phyloP scores from a whole-genome alignment of 1,140 invertebrate species.

The Drosophila sulfurigaster region DNA sequence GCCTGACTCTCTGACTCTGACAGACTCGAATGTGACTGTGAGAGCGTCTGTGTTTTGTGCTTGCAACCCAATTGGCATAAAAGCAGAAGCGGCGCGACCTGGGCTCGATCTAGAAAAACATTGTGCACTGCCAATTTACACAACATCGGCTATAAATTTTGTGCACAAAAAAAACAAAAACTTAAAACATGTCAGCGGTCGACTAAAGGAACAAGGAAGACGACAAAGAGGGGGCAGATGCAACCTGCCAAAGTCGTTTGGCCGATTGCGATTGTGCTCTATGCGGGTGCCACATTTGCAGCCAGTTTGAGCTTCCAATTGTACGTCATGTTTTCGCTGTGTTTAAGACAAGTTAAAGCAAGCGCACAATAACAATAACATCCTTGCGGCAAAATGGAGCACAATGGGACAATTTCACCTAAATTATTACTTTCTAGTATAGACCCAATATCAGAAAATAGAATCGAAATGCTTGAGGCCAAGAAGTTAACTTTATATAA shows the following conservation, averaged over 20 bases:
- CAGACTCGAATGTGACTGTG: background rate
- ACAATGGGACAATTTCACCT: slow-evolving; percentile 42
- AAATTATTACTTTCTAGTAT: no score
- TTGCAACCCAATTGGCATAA: slow-evolving; percentile 65
- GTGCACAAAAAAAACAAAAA: slow-evolving; percentile 28
- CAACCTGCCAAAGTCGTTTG: slow-evolving; percentile 37
- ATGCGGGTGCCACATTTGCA: slow-evolving; percentile 62
- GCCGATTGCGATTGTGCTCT: slow-evolving; percentile 47
- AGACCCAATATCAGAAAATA: no score
- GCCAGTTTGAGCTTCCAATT: slow-evolving; percentile 53
- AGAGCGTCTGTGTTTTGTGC: slow-evolving; percentile 7
- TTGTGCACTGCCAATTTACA: slow-evolving; percentile 68
- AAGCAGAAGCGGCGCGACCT: slow-evolving; percentile 75
- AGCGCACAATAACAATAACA: slow-evolving; percentile 43
- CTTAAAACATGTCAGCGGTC: slow-evolving; percentile 68
- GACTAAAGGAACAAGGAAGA: slow-evolving; percentile 10
- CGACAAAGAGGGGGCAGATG: background rate
- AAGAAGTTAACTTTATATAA: no score
- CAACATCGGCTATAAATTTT: slow-evolving; percentile 83
- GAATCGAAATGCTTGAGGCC: no score
- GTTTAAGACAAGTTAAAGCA: slow-evolving; percentile 64
- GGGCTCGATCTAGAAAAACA: slow-evolving; percentile 70
- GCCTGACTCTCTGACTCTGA: slow-evolving; percentile 4
- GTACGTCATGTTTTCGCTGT: slow-evolving; percentile 69
- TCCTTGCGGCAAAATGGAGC: slow-evolving; percentile 23